phyloP scores from a whole-genome alignment of 2,888 invertebrate species.

The Pristionchus japonicus region DNA sequence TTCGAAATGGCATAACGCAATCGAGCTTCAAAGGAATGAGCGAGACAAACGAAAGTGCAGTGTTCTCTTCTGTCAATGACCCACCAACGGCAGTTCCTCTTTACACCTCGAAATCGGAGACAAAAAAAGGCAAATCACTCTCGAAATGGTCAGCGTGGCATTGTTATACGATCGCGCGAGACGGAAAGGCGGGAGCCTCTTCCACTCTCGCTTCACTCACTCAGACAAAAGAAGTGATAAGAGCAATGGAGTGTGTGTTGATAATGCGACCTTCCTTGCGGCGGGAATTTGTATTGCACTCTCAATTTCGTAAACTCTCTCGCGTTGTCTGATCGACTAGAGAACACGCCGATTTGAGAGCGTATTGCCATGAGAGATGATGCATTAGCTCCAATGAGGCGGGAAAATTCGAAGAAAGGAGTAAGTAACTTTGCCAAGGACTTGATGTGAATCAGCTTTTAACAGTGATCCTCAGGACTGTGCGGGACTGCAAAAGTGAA shows the following conservation, averaged over 20 bases:
- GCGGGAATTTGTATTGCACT: too few species aligned
- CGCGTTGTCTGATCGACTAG: too few species aligned
- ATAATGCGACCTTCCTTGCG: background rate
- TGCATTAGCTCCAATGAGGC: background rate
- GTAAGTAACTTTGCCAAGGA: background rate
- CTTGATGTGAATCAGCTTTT: background rate
- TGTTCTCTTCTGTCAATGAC: too few species aligned
- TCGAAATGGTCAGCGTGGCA: background rate
- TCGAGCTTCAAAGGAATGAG: too few species aligned
- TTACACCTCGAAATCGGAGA: background rate
- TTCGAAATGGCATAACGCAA: background rate
- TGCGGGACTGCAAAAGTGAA: background rate
- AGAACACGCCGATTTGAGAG: too few species aligned
- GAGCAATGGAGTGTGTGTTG: background rate
- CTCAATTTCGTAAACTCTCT: too few species aligned
- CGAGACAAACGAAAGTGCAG: too few species aligned
- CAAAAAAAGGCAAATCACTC: background rate
- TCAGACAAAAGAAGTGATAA: conserved; percentile 5
- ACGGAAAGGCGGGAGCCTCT: background rate
- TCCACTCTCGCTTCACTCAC: background rate
- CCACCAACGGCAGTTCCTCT: background rate
- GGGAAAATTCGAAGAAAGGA: background rate
- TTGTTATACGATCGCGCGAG: background rate
- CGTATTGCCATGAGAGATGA: too few species aligned
- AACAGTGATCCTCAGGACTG: background rate